Evolutionary conservation across 1,140 invertebrate genomes (phyloP).

Genomic region (Aphis gossypii): DNA sequence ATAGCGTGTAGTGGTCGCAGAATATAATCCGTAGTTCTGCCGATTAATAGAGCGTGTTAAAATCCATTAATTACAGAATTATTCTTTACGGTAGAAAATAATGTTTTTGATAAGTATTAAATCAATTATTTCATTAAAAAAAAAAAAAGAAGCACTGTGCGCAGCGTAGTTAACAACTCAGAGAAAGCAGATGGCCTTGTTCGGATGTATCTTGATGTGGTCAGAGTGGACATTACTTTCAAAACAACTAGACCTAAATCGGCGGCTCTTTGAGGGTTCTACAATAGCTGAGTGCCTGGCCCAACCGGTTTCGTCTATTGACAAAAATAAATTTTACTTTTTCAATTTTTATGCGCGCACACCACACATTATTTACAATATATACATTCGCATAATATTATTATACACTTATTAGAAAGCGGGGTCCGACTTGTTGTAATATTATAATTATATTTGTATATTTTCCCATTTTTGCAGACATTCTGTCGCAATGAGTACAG

Average conservation of each 20-base stretch:
- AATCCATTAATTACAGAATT: constrained; percentile 33
- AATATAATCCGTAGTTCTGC: not conserved
- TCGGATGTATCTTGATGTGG: constrained; percentile 15
- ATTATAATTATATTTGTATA: not conserved
- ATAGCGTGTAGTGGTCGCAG: not conserved
- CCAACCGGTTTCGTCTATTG: constrained; percentile 28
- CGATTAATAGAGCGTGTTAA: constrained; percentile 42
- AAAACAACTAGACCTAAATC: constrained; percentile 43
- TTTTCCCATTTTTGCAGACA: constrained; percentile 14
- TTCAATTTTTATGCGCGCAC: constrained; percentile 1
- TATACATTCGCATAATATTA: not conserved
- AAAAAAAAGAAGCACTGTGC: not conserved
- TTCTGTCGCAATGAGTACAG: not conserved
- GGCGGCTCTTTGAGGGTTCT: constrained; percentile 6
- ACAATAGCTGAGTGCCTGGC: not conserved
- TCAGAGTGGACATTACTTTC: constrained; percentile 37
- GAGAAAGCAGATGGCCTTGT: constrained; percentile 50
- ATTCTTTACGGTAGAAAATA: not conserved
- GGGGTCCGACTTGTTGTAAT: not conserved
- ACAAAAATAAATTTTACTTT: constrained; percentile 26
- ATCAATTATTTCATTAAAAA: not conserved
- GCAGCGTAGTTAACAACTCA: not conserved
- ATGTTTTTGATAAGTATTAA: not conserved
- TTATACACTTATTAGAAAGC: not conserved
- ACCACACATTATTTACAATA: not conserved